A percentile compares a stretch with the other conserved stretches of the same genome.
phyloP scores from a whole-genome alignment of 2,888 invertebrate species.

The Drosophila quasianomalipes region DNA sequence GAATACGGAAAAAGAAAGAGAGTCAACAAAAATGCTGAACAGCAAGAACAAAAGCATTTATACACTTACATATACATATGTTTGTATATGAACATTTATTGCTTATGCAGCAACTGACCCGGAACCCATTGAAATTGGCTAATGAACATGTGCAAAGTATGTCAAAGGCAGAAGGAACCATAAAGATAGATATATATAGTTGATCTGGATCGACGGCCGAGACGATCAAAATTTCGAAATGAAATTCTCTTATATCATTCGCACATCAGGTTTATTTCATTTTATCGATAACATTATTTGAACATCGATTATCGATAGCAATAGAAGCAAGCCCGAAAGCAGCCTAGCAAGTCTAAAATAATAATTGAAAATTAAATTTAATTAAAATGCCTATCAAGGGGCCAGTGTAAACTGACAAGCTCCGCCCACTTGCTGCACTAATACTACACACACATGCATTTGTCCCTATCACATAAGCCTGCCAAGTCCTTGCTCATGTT shows the following conservation, averaged over 20 bases:
- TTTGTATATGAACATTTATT: neutral
- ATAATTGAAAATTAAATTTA: neutral
- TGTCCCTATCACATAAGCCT: constrained; percentile 26
- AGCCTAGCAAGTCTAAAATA: neutral
- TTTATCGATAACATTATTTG: neutral
- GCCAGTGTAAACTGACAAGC: constrained; percentile 12
- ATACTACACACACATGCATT: neutral
- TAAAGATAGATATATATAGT: neutral
- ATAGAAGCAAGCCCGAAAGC: neutral
- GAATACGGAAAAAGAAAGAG: neutral
- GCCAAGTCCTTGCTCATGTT: constrained; percentile 50
- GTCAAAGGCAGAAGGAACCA: neutral
- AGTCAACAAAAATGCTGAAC: neutral
- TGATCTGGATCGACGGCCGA: neutral
- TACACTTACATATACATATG: neutral
- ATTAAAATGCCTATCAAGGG: neutral
- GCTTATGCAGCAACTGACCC: neutral
- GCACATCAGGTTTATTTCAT: neutral
- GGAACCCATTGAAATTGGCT: neutral
- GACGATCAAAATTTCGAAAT: neutral
- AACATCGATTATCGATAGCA: neutral
- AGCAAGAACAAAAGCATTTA: constrained; percentile 10
- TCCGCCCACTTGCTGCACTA: neutral
- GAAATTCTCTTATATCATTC: neutral
- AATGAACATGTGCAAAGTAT: neutral